Percentiles rank a stretch among this genome's conserved stretches.
Conservation (phyloP, 2,113 vertebrate species). For the Perca fluviatilis region DNA sequence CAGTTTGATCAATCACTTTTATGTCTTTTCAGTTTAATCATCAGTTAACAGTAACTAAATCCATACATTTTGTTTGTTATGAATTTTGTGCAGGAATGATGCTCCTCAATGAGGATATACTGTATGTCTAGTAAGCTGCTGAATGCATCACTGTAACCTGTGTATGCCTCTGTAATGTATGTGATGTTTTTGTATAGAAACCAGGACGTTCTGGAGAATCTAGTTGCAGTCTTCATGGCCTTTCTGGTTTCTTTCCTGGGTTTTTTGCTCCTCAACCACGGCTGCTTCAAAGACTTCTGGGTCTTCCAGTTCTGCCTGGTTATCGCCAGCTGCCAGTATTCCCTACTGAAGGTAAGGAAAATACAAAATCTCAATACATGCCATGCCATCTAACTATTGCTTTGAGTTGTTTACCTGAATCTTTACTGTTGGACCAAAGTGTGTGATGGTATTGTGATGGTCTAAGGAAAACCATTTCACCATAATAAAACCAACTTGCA, state of each 20-base stretch:
- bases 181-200: slow-evolving; percentile 59
- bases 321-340: slow-evolving; percentile 98
- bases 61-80: not conserved
- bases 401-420: not conserved
- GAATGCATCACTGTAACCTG: not conserved
- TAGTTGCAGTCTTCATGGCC: slow-evolving; percentile 89
- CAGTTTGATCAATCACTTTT: not conserved
- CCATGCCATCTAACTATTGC: not conserved
- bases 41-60: not conserved
- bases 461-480: not conserved
- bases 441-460: not conserved
- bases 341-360: slow-evolving; percentile 94
- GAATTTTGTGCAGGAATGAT: not conserved
- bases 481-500: not conserved
- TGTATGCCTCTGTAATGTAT: not conserved
- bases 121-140: too few species aligned
- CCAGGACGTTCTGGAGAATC: slow-evolving; percentile 91
- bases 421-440: not conserved
- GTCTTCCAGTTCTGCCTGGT: slow-evolving; percentile 95
- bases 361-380: not conserved
- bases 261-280: slow-evolving; percentile 93
- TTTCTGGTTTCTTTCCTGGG: slow-evolving; percentile 95
- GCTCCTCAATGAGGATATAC: too few species aligned
- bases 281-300: slow-evolving; percentile 96
- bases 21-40: not conserved